phyloP scores from a whole-genome alignment of 2,797 vertebrate genomes.

The Margarornis squamiger region DNA sequence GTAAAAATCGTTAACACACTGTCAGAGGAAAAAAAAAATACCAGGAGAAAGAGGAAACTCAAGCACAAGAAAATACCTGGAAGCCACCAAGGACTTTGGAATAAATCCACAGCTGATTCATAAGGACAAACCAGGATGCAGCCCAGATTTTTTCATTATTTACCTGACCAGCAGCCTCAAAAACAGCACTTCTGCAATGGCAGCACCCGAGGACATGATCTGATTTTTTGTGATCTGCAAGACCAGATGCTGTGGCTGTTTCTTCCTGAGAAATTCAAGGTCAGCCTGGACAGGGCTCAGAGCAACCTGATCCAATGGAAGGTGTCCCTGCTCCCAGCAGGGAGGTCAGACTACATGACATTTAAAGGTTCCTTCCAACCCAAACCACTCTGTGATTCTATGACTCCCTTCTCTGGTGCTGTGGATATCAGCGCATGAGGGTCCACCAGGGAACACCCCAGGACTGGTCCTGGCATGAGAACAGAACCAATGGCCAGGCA shows the following conservation, averaged over 20 bases:
- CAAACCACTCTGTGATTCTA: background rate
- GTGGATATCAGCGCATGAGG: rapidly evolving
- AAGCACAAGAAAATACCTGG: background rate
- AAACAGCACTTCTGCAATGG: background rate
- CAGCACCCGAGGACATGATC: background rate
- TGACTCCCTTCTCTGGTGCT: background rate
- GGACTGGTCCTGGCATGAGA: too few species aligned
- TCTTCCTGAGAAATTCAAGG: background rate
- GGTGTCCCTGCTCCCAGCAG: background rate
- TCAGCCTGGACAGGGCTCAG: background rate
- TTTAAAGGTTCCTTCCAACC: background rate
- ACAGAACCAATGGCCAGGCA: background rate
- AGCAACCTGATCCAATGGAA: background rate
- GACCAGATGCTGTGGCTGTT: background rate
- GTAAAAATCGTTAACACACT: background rate
- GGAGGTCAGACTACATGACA: background rate
- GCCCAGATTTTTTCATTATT: background rate
- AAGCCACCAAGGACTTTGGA: background rate
- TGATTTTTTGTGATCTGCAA: background rate
- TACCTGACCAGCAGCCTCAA: background rate
- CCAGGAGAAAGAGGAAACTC: background rate
- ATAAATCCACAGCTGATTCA: background rate
- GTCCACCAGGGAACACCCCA: background rate
- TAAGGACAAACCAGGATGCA: background rate
- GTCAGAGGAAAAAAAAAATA: background rate